Base-by-base conservation (phyloP, 2,113 vertebrate species). In the Petrocephalus zakoni region DNA sequence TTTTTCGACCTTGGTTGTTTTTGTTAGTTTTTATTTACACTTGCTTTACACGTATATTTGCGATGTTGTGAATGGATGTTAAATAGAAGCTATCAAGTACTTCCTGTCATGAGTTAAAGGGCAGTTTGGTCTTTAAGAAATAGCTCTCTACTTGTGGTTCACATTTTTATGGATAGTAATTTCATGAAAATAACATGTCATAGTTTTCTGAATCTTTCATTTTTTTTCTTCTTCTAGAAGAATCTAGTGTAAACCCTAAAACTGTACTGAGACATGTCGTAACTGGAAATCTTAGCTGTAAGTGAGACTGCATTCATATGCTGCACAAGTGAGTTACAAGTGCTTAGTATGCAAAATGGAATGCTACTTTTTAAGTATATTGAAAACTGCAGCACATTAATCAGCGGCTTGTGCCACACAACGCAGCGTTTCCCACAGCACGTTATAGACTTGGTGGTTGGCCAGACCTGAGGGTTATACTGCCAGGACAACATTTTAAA, bases 321-420 rank as follows among this genome's bases (percentile, higher is more conserved):
- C 89, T 87, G 89, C 90, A 88, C 72, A 85, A 85, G 86, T 91
- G 90, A 89, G 89, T 90, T 88, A 90, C 85, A 58, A 25, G 61
- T 51, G 61, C 47, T 87, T 37, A 49, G 47, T 47, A 49, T 83
- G 49, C 21, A 51, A 75, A 29, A 42, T 72, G 42, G 68, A 87
- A 52, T 51, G 25, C 47, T 46, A 17, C 61, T 87, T 22, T 34
- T 83, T 83, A 83, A 21, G 8, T 49, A 83, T 83, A 47, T 83
- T 49, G 42, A 83, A 49, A 49, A 83, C 81, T 46, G 19, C 42
- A 22, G 21, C 81, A 47, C 42, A 83, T 83, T 21, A 83, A 47
- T 83, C 37, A 22, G 22, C 42, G 10, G 37, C 10, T 47, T 49
- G 37, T 49, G 42, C 46, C 22, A 8, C 81, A 22, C 46, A 10